These are phyloP conservation scores for Myotis myotis DNA, from an alignment of 2,797 vertebrate genomes.

Conservation along the genomic window DNA sequence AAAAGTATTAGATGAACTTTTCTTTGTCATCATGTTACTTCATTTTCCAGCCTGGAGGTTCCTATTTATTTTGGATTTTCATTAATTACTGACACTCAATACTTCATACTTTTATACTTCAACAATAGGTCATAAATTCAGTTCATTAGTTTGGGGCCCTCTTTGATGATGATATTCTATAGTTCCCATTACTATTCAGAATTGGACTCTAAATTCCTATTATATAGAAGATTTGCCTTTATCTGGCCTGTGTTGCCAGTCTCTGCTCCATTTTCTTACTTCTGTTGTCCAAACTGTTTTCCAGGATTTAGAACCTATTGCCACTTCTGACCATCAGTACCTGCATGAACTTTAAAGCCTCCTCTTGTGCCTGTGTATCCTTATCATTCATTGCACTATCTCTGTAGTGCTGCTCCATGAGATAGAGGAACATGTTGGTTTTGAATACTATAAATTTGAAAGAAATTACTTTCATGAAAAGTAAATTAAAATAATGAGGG, in stretches of 20 bases:
- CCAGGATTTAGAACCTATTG: not conserved
- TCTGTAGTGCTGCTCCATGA: not conserved
- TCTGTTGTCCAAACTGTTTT: not conserved
- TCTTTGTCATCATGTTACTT: not conserved
- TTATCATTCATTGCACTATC: not conserved
- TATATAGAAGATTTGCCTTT: not conserved
- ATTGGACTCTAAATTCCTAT: not conserved
- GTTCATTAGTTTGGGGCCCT: not conserved
- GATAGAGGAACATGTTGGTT: not conserved
- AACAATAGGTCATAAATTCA: not conserved
- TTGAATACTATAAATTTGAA: conserved; percentile 30
- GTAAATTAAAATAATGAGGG: not conserved
- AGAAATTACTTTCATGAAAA: not conserved
- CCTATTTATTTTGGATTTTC: not conserved
- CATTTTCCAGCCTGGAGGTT: not conserved
- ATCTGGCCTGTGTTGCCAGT: not conserved
- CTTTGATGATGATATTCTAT: not conserved
- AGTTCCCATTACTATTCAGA: not conserved
- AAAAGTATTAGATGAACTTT: not conserved
- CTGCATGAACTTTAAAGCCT: not conserved
- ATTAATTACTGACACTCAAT: not conserved
- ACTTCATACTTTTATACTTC: not conserved
- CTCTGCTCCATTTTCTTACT: not conserved
- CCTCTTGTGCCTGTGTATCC: not conserved
- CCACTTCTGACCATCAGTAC: not conserved